These are phyloP conservation scores for Ericerus pela DNA, from an alignment of 1,140 invertebrate species.

Conservation along the genomic window DNA sequence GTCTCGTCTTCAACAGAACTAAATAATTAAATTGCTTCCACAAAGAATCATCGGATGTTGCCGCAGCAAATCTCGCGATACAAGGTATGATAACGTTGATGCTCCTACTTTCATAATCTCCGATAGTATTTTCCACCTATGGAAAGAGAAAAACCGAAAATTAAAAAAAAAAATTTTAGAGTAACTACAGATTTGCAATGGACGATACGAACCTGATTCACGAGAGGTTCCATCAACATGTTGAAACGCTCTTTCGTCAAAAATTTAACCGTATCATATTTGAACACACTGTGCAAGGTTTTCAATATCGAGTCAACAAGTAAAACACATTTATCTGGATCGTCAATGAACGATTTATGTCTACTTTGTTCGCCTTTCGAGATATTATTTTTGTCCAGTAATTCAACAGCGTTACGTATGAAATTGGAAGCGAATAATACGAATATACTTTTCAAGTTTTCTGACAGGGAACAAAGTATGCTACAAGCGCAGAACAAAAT, in stretches of 20 bases:
- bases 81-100: conserved; percentile 53
- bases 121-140: conserved; percentile 58
- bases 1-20: conserved; percentile 70
- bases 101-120: conserved; percentile 42
- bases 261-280: conserved; percentile 60
- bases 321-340: conserved; percentile 15
- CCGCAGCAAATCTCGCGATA: conserved; percentile 63
- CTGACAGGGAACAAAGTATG: conserved; percentile 57
- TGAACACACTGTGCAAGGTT: conserved; percentile 60
- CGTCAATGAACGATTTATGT: conserved; percentile 9
- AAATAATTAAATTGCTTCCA: conserved; percentile 84
- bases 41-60: conserved; percentile 62
- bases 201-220: conserved; percentile 50
- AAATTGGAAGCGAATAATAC: conserved; percentile 75
- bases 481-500: conserved; percentile 36
- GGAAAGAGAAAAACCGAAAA: conserved; percentile 16
- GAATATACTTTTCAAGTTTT: conserved; percentile 72
- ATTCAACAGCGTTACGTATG: conserved; percentile 55
- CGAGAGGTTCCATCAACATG: conserved; percentile 63
- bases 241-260: conserved; percentile 68
- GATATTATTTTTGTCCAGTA: conserved; percentile 39
- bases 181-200: conserved; percentile 10
- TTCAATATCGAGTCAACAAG: conserved; percentile 24
- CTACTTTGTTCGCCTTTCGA: conserved; percentile 16
- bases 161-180: conserved; percentile 11